These are phyloP conservation scores for Tetramorium simillimum DNA, from an alignment of 1,140 invertebrate species.

Conservation along the genomic window DNA sequence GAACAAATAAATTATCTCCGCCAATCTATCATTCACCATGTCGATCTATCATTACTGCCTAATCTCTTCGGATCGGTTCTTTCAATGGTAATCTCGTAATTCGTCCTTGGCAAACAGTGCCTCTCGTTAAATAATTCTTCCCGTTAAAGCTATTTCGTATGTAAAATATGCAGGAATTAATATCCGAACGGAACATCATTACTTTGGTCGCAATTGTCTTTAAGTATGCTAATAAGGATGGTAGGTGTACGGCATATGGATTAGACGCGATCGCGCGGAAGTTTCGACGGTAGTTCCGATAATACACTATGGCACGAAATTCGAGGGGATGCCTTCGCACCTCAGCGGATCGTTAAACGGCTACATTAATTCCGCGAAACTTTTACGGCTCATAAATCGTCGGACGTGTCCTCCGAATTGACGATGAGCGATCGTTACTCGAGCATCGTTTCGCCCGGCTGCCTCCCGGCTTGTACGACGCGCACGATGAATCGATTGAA, in stretches of 20 bases:
- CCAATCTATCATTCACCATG: background rate
- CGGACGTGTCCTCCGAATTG: slow-evolving; percentile 49
- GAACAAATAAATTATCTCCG: slow-evolving; percentile 11
- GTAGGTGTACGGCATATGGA: background rate
- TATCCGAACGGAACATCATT: background rate
- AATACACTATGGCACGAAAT: background rate
- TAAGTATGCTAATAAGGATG: background rate
- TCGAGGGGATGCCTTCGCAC: background rate
- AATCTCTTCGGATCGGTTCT: background rate
- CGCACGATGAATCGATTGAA: slow-evolving; percentile 13
- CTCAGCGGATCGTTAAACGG: slow-evolving; percentile 42
- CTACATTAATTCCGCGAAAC: slow-evolving; percentile 56
- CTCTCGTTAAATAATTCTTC: background rate
- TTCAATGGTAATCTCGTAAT: slow-evolving; percentile 4
- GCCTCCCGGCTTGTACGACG: background rate
- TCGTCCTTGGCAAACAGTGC: background rate
- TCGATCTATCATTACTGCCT: background rate
- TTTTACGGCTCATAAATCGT: slow-evolving; percentile 67
- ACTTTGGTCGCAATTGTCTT: background rate
- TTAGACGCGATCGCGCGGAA: background rate
- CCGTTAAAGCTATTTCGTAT: background rate
- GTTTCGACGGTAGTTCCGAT: background rate
- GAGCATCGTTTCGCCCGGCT: slow-evolving; percentile 10
- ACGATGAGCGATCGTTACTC: slow-evolving; percentile 63
- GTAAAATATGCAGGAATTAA: background rate